Percentiles rank a stretch among this genome's conserved stretches.
Evolutionary conservation across 2,888 invertebrate species (phyloP).

Genomic region (Nebria brevicollis): DNA sequence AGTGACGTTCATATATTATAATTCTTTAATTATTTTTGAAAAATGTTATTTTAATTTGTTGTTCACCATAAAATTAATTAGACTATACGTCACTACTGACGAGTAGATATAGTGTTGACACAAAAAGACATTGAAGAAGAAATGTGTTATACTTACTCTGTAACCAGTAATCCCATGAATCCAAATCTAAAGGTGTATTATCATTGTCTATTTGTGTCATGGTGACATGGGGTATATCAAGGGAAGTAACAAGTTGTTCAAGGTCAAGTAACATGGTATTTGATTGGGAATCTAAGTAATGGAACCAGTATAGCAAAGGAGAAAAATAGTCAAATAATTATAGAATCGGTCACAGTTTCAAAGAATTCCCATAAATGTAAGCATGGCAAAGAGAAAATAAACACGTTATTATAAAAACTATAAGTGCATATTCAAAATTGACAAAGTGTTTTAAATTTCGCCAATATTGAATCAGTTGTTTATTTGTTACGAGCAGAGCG

Average conservation of each 20-base stretch:
- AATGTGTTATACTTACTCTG: conserved; percentile 57
- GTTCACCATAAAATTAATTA: not conserved
- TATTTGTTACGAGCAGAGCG: not conserved
- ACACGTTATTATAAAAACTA: conserved; percentile 12
- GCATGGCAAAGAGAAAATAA: conserved; percentile 23
- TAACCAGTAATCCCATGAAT: conserved; percentile 61
- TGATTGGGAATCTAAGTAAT: conserved; percentile 32
- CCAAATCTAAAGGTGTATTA: conserved; percentile 51
- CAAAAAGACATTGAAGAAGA: not conserved
- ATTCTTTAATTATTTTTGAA: too few species aligned
- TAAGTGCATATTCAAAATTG: not conserved
- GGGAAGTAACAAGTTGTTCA: conserved; percentile 65
- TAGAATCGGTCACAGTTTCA: conserved; percentile 3
- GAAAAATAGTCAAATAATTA: not conserved
- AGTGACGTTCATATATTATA: not conserved
- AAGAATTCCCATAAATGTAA: conserved; percentile 27
- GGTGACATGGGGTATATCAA: conserved; percentile 54
- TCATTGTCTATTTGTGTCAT: conserved; percentile 20
- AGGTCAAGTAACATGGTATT: conserved; percentile 65
- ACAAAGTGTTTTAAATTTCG: not conserved
- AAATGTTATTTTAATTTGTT: too few species aligned
- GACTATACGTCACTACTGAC: not conserved
- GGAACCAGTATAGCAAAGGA: conserved; percentile 17
- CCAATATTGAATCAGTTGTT: not conserved
- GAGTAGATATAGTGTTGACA: not conserved